Base-by-base conservation (phyloP, 2,113 vertebrate species). In the Gopherus flavomarginatus region DNA sequence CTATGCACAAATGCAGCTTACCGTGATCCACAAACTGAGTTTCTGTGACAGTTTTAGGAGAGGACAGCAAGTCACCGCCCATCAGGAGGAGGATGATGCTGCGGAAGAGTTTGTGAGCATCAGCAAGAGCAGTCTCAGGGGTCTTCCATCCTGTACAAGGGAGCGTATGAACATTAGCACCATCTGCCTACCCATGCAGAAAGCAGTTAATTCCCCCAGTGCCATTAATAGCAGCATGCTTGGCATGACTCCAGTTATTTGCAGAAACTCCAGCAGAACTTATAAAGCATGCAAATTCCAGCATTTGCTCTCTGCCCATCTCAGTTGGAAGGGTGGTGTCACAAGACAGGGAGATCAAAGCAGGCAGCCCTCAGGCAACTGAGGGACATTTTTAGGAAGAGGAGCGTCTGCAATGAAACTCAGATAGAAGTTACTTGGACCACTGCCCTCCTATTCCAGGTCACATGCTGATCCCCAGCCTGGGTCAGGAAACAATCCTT, bases 71-170 rank as follows among this genome's bases (percentile, higher is more conserved):
- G 1, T 98, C 97, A 0, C 98, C 98, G 54, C 99, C 99, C 92
- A 99, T 96, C 85, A 99, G 93, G 69, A 99, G 98, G 52, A 99
- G 97, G 78, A 99, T 77, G 79, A 99, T 98, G 85, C 99, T 99
- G 79, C 98, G 98, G 49, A 99, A 98, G 27, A 99, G 98, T 97
- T 99, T 99, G 92, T 99, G 98, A 4, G 98, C 98, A 56, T 99
- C 99, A 1, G 98, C 92, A 8, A 99, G 98, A 8, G 99, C 98
- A 0, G 94, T 96, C 93, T 99, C 98, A 0, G 99, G 98, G 1
- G 97, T 99, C 85, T 97, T 98, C 95, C 99, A 97, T 65, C 99
- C 99, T 99, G 81, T 7, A 21, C 4, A 1, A 50, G 27, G 13
- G 35, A 11, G 0, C 4, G 3, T 0, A 1, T 52, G 79, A n/a